Evolutionary conservation across 2,888 invertebrate genomes (phyloP).

Genomic region (Nudaria mundana): DNA sequence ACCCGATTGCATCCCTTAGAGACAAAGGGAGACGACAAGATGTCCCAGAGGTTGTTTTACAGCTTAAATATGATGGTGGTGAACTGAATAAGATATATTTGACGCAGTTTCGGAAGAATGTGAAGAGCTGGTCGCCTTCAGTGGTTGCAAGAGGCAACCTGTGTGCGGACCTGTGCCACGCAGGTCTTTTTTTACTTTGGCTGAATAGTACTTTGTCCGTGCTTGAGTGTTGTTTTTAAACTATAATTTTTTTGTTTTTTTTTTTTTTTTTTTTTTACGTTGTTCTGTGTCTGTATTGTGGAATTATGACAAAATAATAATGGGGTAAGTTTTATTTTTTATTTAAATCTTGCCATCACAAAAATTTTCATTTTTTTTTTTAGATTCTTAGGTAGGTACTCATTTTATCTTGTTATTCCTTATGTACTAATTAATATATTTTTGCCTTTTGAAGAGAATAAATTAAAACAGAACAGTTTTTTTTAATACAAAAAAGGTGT

Average conservation of each 20-base stretch:
- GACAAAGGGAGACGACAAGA: conserved; percentile 49
- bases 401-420: too few relatives aligned
- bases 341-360: not conserved
- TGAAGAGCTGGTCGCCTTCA: conserved; percentile 48
- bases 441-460: too few relatives aligned
- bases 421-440: too few relatives aligned
- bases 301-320: conserved; percentile 6
- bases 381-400: too few relatives aligned
- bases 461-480: too few relatives aligned
- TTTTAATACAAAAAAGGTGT: too few relatives aligned
- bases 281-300: conserved; percentile 13
- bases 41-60: conserved; percentile 68
- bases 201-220: conserved; percentile 29
- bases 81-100: conserved; percentile 75
- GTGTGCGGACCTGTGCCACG: conserved; percentile 74
- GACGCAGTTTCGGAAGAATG: conserved; percentile 67
- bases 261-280: conserved; percentile 20
- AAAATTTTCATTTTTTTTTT: too few relatives aligned
- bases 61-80: conserved; percentile 69
- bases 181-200: conserved; percentile 61
- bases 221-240: conserved; percentile 24
- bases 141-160: conserved; percentile 54
- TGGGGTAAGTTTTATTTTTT: conserved; percentile 7
- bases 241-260: conserved; percentile 27
- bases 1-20: conserved; percentile 42